A percentile compares a stretch with the other conserved stretches of the same genome.
Conservation (phyloP, 2,797 vertebrate genomes). For the Myotis pilosus region DNA sequence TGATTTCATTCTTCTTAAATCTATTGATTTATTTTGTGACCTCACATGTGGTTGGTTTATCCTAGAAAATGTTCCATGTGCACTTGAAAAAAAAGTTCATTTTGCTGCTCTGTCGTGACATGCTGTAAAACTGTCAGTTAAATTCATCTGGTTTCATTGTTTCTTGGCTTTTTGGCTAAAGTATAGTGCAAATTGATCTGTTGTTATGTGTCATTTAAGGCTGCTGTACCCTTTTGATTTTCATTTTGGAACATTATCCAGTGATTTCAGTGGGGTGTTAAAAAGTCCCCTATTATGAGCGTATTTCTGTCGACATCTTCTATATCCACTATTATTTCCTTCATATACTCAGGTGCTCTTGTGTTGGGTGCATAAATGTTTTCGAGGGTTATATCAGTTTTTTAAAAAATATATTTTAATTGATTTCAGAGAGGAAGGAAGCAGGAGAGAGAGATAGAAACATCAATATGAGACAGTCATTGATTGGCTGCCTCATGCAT, state of each 20-base stretch:
- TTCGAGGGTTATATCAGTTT: neutral
- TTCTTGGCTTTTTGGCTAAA: no score
- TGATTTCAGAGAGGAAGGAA: no score
- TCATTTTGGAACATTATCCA: neutral
- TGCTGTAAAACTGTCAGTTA: neutral
- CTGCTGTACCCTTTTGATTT: neutral
- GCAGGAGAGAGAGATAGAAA: no score
- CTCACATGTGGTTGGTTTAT: neutral
- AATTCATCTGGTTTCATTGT: neutral
- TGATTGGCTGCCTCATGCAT: no score
- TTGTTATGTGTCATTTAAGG: neutral
- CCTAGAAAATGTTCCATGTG: neutral
- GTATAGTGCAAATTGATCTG: no score
- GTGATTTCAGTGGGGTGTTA: neutral
- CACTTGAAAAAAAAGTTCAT: neutral
- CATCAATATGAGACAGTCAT: no score
- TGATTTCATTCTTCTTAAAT: neutral
- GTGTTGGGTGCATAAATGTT: neutral
- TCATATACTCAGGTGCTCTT: neutral
- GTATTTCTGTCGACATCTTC: neutral
- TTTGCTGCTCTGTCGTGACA: neutral
- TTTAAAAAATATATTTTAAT: no score
- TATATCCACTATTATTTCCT: neutral
- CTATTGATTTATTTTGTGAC: neutral
- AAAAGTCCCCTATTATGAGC: neutral